Evolutionary conservation across 2,888 invertebrate genomes (phyloP).

Genomic region (Agonum fuliginosum): DNA sequence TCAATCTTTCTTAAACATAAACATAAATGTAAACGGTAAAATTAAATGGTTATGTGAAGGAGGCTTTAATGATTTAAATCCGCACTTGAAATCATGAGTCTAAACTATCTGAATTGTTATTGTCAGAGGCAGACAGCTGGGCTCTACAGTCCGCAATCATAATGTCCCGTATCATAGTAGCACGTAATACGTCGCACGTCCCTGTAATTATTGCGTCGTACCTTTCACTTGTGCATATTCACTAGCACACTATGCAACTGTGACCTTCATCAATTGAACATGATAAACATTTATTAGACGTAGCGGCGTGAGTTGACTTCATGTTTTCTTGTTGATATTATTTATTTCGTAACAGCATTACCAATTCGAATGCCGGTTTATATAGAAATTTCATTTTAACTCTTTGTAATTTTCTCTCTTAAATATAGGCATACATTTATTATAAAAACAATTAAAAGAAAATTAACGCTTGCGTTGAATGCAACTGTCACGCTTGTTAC

Average conservation of each 20-base stretch:
- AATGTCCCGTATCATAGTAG: background rate
- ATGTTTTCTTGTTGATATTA: slow-evolving; percentile 6
- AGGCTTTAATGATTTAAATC: too few relatives aligned
- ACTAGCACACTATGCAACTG: slow-evolving; percentile 48
- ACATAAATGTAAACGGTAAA: too few relatives aligned
- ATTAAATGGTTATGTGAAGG: too few relatives aligned
- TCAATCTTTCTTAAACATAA: too few relatives aligned
- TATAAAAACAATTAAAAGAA: too few relatives aligned
- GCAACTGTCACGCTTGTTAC: too few relatives aligned
- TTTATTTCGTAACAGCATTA: background rate
- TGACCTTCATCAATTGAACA: slow-evolving; percentile 39
- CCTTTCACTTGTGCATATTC: slow-evolving; percentile 51
- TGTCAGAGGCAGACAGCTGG: slow-evolving; percentile 43
- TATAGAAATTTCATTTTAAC: too few relatives aligned
- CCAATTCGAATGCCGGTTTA: slow-evolving; percentile 6
- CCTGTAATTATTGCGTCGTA: background rate
- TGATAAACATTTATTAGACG: slow-evolving; percentile 30
- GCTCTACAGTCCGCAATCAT: slow-evolving; percentile 32
- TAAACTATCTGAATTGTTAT: background rate
- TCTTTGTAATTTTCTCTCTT: too few relatives aligned
- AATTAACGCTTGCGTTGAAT: too few relatives aligned
- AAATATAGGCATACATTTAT: too few relatives aligned
- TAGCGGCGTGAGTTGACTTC: slow-evolving; percentile 13
- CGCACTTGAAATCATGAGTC: too few relatives aligned
- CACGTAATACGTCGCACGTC: slow-evolving; percentile 27